Conservation (phyloP, 2,113 vertebrate species). For the Piliocolobus tephrosceles region DNA sequence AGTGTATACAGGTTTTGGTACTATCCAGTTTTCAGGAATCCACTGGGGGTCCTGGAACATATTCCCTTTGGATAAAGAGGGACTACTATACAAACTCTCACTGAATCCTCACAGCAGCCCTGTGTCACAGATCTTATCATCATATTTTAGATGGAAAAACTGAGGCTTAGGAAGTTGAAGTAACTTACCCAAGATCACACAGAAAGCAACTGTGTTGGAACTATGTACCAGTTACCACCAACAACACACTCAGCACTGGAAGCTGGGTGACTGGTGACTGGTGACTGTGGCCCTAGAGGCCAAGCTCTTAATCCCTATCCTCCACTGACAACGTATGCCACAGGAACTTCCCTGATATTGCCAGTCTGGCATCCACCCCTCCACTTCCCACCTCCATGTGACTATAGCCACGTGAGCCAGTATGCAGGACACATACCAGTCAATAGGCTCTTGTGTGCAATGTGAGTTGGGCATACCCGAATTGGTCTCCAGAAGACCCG, state of each 20-base stretch:
- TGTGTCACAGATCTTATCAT: not conserved
- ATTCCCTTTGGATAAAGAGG: not conserved
- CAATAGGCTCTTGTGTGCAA: too few relatives aligned
- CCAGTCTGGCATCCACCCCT: not conserved
- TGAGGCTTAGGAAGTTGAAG: not conserved
- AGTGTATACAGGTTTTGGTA: not conserved
- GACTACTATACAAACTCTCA: not conserved
- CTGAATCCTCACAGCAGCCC: not conserved
- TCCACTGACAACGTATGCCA: not conserved
- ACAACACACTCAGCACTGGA: not conserved
- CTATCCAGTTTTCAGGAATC: not conserved
- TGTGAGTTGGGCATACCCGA: not conserved
- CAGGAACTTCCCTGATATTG: not conserved
- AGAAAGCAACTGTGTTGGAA: not conserved
- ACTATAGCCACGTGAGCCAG: not conserved
- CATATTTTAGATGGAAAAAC: not conserved
- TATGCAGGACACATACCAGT: not conserved
- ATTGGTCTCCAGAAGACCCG: not conserved
- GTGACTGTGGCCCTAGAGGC: not conserved
- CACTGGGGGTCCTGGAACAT: not conserved
- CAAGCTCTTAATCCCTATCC: not conserved
- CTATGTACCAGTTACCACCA: not conserved
- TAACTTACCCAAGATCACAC: not conserved
- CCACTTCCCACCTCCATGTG: not conserved
- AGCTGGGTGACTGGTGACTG: not conserved